phyloP scores from a whole-genome alignment of 2,888 invertebrate species.

The Eupithecia exiguata region DNA sequence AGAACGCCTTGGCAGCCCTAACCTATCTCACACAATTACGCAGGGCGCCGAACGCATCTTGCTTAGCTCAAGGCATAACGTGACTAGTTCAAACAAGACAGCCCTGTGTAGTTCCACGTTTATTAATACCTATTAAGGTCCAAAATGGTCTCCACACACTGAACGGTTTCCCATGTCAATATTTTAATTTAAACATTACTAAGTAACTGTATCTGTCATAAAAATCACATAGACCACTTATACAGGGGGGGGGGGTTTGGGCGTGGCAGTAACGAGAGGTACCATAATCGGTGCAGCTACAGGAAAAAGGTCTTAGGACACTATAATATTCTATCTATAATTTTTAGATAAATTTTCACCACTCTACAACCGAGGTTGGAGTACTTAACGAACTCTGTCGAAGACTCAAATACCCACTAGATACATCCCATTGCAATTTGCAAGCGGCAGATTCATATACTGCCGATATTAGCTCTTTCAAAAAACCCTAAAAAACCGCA shows the following conservation, averaged over 20 bases:
- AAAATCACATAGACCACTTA: neutral
- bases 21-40: slow-evolving; percentile 17
- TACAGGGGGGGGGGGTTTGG: no score
- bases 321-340: no score
- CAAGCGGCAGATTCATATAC: neutral
- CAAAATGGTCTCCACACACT: neutral
- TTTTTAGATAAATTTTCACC: no score
- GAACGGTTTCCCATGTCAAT: neutral
- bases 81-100: slow-evolving; percentile 20
- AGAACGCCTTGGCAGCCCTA: slow-evolving; percentile 15
- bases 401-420: neutral
- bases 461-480: neutral
- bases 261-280: no score
- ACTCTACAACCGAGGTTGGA: no score
- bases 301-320: no score
- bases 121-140: slow-evolving; percentile 9
- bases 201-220: no score
- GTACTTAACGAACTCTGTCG: neutral
- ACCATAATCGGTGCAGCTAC: no score
- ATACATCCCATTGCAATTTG: neutral
- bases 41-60: slow-evolving; percentile 26
- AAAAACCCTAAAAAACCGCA: no score
- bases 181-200: no score
- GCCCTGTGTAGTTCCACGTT: slow-evolving; percentile 5
- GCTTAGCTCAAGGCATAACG: slow-evolving; percentile 19